Evolutionary conservation across 1,140 invertebrate species (phyloP).

Genomic region (Pentalonia nigronervosa): DNA sequence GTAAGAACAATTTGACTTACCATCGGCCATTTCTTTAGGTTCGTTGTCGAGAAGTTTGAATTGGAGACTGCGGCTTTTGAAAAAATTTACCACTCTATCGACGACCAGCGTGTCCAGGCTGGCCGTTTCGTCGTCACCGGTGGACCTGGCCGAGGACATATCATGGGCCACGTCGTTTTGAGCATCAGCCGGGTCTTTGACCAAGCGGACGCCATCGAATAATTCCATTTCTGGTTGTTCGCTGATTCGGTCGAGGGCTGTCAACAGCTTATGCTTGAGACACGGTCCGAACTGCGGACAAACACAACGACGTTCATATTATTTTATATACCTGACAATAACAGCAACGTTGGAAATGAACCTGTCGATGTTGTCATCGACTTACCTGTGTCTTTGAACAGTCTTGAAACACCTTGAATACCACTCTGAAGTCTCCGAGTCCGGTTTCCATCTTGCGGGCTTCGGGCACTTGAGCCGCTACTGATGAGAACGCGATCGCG

Average conservation of each 20-base stretch:
- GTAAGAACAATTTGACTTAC: background rate
- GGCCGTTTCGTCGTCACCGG: constrained; percentile 73
- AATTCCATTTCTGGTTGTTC: constrained; percentile 71
- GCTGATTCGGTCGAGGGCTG: constrained; percentile 75
- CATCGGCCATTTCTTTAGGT: background rate
- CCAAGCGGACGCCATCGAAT: constrained; percentile 76
- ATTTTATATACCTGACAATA: background rate
- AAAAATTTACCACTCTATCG: constrained; percentile 76
- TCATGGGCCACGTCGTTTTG: constrained; percentile 66
- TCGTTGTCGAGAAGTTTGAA: constrained; percentile 61
- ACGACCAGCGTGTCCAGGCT: constrained; percentile 77
- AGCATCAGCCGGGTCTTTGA: constrained; percentile 67
- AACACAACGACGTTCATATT: background rate
- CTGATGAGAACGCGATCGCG: background rate
- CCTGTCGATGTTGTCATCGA: background rate
- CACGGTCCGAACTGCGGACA: constrained; percentile 73
- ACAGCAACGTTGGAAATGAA: background rate
- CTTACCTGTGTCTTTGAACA: constrained; percentile 64
- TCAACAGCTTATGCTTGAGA: constrained; percentile 77
- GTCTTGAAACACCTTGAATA: constrained; percentile 76
- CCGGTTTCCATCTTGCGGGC: constrained; percentile 58
- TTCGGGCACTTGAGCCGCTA: constrained; percentile 48
- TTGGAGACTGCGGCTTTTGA: constrained; percentile 79
- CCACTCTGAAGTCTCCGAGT: constrained; percentile 67
- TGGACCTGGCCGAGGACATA: constrained; percentile 73